Conservation (phyloP, 2,113 vertebrate genomes). For the Cinclus mexicanus region DNA sequence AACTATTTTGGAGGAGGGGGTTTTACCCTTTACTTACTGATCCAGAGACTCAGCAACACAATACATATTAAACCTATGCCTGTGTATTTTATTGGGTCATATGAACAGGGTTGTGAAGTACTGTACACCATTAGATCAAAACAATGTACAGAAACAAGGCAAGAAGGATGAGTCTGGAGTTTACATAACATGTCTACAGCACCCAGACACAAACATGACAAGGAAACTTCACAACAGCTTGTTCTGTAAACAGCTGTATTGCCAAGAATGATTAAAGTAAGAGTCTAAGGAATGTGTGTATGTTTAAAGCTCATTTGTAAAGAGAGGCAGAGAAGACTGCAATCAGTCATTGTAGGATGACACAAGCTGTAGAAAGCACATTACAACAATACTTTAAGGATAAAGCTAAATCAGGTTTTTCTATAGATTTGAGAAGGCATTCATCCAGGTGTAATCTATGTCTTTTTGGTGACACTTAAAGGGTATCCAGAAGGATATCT, state of each 20-base stretch:
- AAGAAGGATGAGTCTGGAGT: background rate
- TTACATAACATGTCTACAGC: background rate
- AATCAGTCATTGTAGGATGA: background rate
- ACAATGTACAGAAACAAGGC: background rate
- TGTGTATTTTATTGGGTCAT: background rate
- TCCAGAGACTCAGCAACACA: background rate
- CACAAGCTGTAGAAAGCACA: background rate
- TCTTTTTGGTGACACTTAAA: background rate
- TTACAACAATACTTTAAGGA: background rate
- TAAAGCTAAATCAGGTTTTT: background rate
- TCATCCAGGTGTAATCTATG: background rate
- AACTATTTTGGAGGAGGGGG: rapidly evolving
- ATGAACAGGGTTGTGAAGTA: background rate
- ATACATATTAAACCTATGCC: background rate
- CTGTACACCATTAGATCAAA: background rate
- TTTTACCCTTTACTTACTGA: background rate
- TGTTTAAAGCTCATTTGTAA: background rate
- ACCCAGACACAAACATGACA: background rate
- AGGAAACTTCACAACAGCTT: background rate
- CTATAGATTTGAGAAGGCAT: background rate
- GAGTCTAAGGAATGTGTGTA: background rate
- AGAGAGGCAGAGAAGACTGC: background rate
- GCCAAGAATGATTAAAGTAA: background rate
- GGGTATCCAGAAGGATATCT: background rate
- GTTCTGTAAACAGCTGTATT: background rate